Percentiles rank a stretch among this genome's conserved stretches.
Evolutionary conservation across 2,888 invertebrate genomes (phyloP).

Genomic region (Trissolcus japonicus): DNA sequence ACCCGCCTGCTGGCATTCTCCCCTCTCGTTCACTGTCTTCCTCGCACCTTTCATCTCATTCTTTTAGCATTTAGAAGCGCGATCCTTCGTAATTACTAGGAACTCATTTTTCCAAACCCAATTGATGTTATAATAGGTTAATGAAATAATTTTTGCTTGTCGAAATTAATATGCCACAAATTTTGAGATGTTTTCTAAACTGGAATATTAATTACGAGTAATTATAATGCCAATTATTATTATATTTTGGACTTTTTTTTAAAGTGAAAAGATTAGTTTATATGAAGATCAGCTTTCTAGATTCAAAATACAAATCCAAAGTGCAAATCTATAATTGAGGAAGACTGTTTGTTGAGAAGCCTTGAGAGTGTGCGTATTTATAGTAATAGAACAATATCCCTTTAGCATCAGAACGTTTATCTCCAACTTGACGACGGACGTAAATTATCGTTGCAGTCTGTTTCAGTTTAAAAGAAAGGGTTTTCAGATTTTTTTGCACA

Average conservation of each 20-base stretch:
- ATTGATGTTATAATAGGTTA: constrained; percentile 17
- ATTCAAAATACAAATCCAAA: too few species aligned
- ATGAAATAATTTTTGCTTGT: constrained; percentile 22
- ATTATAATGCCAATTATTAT: too few species aligned
- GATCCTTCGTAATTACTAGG: constrained; percentile 36
- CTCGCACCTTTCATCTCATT: constrained; percentile 28
- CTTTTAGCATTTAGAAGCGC: constrained; percentile 12
- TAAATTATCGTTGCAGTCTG: constrained; percentile 43
- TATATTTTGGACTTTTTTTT: too few species aligned
- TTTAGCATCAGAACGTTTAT: constrained; percentile 32
- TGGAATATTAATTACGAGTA: too few species aligned
- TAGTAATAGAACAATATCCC: constrained; percentile 28
- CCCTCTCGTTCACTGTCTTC: constrained; percentile 29
- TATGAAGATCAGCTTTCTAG: too few species aligned
- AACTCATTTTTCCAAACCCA: constrained; percentile 16
- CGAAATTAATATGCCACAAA: constrained; percentile 2
- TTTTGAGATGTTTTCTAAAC: too few species aligned
- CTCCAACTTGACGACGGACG: constrained; percentile 44
- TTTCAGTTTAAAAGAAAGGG: constrained; percentile 39
- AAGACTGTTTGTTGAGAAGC: too few species aligned
- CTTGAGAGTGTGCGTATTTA: too few species aligned
- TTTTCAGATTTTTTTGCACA: constrained; percentile 47
- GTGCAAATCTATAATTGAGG: too few species aligned
- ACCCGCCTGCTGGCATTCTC: constrained; percentile 53
- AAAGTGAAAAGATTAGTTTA: too few species aligned